Base-by-base conservation (phyloP, 2,888 invertebrate genomes). In the Punctoribates punctum region DNA sequence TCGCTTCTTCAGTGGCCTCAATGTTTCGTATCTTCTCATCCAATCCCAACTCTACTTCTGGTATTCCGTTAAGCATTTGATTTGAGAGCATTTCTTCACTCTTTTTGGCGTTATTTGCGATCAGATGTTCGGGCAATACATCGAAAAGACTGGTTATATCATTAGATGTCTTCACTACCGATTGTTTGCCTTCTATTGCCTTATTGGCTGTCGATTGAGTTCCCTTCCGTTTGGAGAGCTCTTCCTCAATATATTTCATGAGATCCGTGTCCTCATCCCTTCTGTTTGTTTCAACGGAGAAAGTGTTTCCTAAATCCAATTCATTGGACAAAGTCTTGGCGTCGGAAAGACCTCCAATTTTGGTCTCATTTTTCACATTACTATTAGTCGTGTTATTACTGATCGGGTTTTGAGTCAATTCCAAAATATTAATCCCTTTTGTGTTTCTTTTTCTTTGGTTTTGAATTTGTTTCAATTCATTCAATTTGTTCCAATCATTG, bases 11-110 rank as follows among this genome's bases (percentile, higher is more conserved):
- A 0, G 99, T 99, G 0, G 96, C 96, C 87, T 99, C 96, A 81
- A 99, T 99, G 84, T 99, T 99, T 82, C 90, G 91, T 79, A 99
- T 99, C 86, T 99, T 97, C 0, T 96, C 96, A 88, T 97, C 96
- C 81, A 99, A 96, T n/a, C 99, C 99, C 74, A 99, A 88, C 85
- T 99, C 98, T 0, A 99, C 94, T 87, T 99, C 99, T 0, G 99
- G 99, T 80, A 99, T 99, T 51, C 99, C 99, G 83, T 95, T 97
- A 5, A 99, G 87, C 99, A 99, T 99, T 87, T 99, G 98, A 88
- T 98, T 97, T 3, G 98, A 98, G 81, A 99, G 88, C 95, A 99
- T 97, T 86, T 99, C 99, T 84, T 99, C 98, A 1, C 94, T 96
- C 82, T 91, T 88, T 81, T 93, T 92, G 11, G 42, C 62, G 0